Evolutionary conservation across 2,888 invertebrate species (phyloP), one percentile per base, ranked within the genome.

Genomic region (Halictus quadricinctus): DNA sequence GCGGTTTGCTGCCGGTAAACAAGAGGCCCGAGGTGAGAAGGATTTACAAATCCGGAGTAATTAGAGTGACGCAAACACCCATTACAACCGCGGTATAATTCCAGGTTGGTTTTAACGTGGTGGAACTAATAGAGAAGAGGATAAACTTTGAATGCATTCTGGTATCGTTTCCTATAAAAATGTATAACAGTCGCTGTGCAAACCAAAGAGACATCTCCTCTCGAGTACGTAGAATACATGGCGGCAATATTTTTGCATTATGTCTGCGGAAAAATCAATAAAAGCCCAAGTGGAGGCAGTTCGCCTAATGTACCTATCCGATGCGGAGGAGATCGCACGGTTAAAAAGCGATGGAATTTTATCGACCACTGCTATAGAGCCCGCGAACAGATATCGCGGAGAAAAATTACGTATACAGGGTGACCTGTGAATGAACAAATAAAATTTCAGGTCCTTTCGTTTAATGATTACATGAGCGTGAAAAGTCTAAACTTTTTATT

Each of bases 201-300:
- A 58, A n/a, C 54, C 54, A 54, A 54, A 54, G 54, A 21, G n/a
- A 58, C 3, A 58, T n/a, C 58, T n/a, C n/a, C 21, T n/a, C n/a
- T 8, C 58, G 54, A 54, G 54, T n/a, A 54, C 54, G n/a, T n/a
- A 15, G 7, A 36, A 50, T 50, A n/a, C 58, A n/a, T 58, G n/a
- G n/a, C 58, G n/a, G n/a, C n/a, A n/a, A 58, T 58, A 58, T n/a
- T 58, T 58, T 58, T n/a, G 58, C 58, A 58, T 58, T 58, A 58
- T 58, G 58, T 58, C n/a, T 12, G 2, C 50, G 18, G 58, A n/a
- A 58, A 58, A 58, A 58, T 58, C 58, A 58, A 58, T 58, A 58
- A 58, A 58, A 54, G 8, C n/a, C 54, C 10, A 8, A n/a, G n/a
- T 12, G 58, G n/a, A 58, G n/a, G 58, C 58, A 58, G 58, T n/a